Conservation (phyloP, 2,888 invertebrate species). For the Drosophila formosana region DNA sequence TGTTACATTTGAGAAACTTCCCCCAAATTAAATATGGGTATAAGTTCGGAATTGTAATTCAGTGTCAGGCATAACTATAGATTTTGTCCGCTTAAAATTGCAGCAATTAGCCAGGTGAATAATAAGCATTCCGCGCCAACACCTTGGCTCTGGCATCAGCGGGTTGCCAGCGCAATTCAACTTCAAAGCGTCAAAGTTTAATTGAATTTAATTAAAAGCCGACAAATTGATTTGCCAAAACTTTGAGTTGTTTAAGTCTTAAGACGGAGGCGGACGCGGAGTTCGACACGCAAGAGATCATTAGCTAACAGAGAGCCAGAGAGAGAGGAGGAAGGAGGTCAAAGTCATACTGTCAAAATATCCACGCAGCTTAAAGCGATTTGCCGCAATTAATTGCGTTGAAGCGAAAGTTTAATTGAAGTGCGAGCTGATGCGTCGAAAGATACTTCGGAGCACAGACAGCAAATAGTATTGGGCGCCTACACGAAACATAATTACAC, state of each 20-base stretch:
- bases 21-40: neutral
- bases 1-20: neutral
- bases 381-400: conserved; percentile 68
- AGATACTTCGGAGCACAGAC: conserved; percentile 18
- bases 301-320: too few relatives aligned
- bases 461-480: conserved; percentile 20
- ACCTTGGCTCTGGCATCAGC: conserved; percentile 12
- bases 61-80: neutral
- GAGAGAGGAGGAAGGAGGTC: conserved; percentile 19
- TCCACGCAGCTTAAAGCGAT: conserved; percentile 24
- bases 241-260: conserved; percentile 15
- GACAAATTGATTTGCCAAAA: conserved; percentile 71
- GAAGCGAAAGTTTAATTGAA: conserved; percentile 77
- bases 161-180: conserved; percentile 15
- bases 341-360: conserved; percentile 46
- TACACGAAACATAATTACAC: conserved; percentile 67
- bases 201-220: conserved; percentile 77
- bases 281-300: conserved; percentile 40
- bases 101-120: conserved; percentile 42
- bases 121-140: conserved; percentile 36
- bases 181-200: conserved; percentile 62
- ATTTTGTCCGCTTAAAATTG: conserved; percentile 5
- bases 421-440: conserved; percentile 34
- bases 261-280: conserved; percentile 1
- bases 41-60: neutral